Evolutionary conservation across 2,888 invertebrate species (phyloP).

Genomic region (Theretra japonica): DNA sequence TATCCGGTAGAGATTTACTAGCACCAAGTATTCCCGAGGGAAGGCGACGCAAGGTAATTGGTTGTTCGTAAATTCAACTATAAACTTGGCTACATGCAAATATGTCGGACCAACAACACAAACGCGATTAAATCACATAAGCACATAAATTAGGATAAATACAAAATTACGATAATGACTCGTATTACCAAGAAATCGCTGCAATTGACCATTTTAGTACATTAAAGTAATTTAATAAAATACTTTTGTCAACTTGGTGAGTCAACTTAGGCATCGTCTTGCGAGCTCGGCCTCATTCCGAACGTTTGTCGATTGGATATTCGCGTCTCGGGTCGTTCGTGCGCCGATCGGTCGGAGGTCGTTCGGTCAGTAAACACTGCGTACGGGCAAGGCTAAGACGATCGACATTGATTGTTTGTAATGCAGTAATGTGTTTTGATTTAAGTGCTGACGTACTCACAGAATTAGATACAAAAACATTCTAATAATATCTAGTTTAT

Average conservation of each 20-base stretch:
- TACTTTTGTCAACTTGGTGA: conserved; percentile 4
- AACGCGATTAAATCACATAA: too few species aligned
- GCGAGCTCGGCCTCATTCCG: conserved; percentile 48
- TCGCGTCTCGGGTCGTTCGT: conserved; percentile 16
- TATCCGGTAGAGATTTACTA: too few species aligned
- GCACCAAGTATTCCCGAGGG: too few species aligned
- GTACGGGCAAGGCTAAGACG: conserved; percentile 38
- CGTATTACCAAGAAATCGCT: too few species aligned
- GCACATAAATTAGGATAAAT: too few species aligned
- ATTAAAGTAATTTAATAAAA: conserved; percentile 17
- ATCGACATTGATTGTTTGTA: conserved; percentile 39
- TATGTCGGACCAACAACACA: too few species aligned
- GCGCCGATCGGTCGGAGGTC: conserved; percentile 46
- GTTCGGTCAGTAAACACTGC: conserved; percentile 45
- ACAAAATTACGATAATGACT: too few species aligned
- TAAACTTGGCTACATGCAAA: too few species aligned
- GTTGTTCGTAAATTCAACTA: too few species aligned
- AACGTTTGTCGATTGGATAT: conserved; percentile 43
- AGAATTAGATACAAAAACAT: neutral
- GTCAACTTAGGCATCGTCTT: conserved; percentile 5
- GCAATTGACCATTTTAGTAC: too few species aligned
- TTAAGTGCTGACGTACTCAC: conserved; percentile 8
- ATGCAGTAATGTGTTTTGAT: conserved; percentile 26
- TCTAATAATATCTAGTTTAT: neutral
- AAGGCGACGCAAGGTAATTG: too few species aligned